A percentile compares a stretch with the other conserved stretches of the same genome.
Conservation (phyloP, 2,888 invertebrate genomes). For the Eudasyphora cyanicolor region DNA sequence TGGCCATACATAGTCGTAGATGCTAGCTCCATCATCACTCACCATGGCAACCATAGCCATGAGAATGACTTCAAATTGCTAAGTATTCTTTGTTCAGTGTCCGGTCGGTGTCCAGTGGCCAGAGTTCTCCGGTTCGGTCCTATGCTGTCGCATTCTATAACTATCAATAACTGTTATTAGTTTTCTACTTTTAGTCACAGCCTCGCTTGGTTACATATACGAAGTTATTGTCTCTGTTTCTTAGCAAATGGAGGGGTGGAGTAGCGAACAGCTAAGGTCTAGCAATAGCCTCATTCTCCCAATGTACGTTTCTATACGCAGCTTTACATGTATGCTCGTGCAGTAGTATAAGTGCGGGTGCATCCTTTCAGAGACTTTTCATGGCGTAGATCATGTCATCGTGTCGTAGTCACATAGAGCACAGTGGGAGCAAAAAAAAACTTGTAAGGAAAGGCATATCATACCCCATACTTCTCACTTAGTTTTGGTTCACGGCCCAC, state of each 20-base stretch:
- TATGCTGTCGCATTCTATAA: slow-evolving; percentile 16
- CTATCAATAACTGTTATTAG: slow-evolving; percentile 39
- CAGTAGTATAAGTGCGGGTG: too few species aligned
- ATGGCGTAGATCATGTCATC: neutral
- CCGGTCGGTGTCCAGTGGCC: neutral
- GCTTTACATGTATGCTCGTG: too few species aligned
- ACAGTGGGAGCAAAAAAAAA: too few species aligned
- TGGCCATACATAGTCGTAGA: neutral
- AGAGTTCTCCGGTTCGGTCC: neutral
- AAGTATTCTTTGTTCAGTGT: slow-evolving; percentile 25
- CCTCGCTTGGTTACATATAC: neutral
- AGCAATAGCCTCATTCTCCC: too few species aligned
- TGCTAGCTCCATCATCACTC: neutral
- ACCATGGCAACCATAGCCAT: neutral
- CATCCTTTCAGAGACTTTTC: neutral
- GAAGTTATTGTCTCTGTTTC: neutral
- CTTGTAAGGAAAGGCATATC: too few species aligned
- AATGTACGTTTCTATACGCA: too few species aligned
- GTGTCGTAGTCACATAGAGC: too few species aligned
- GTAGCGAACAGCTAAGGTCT: too few species aligned
- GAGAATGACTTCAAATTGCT: slow-evolving; percentile 24
- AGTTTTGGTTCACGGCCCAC: too few species aligned
- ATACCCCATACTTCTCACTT: too few species aligned
- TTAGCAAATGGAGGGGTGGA: neutral
- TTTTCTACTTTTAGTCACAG: slow-evolving; percentile 21